Percentiles rank a stretch among this genome's conserved stretches.
These are phyloP conservation scores for Tricholauxania praeusta DNA, from an alignment of 2,888 invertebrate genomes.

Conservation along the genomic window DNA sequence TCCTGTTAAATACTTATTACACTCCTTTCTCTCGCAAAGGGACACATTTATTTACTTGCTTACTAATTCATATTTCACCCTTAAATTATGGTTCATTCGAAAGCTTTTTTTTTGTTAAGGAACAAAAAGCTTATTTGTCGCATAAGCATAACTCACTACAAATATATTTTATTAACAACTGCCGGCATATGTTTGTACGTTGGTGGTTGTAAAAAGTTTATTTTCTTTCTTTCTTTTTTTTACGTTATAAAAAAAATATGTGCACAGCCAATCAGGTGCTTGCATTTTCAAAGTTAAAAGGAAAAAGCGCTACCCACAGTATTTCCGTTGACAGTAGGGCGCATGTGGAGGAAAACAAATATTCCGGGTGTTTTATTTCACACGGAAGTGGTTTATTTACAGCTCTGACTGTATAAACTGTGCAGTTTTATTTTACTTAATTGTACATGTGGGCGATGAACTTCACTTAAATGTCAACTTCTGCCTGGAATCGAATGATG, in stretches of 20 bases:
- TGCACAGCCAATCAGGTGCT: conserved; percentile 22
- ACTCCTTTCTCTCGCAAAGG: too few relatives aligned
- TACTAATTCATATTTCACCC: too few relatives aligned
- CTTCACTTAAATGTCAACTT: too few relatives aligned
- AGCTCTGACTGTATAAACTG: too few relatives aligned
- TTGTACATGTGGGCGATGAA: too few relatives aligned
- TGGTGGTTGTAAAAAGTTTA: neutral
- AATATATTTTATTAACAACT: conserved; percentile 35
- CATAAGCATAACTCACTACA: conserved; percentile 8
- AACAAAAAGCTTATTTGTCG: neutral
- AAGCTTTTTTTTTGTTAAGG: conserved; percentile 33
- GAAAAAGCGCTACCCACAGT: neutral
- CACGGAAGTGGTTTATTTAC: too few relatives aligned
- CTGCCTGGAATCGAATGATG: too few relatives aligned
- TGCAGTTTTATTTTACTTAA: too few relatives aligned
- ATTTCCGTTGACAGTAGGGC: conserved; percentile 18
- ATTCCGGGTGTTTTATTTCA: conserved; percentile 1
- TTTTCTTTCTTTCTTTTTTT: neutral
- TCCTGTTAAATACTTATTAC: too few relatives aligned
- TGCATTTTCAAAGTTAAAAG: conserved; percentile 10
- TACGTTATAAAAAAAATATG: neutral
- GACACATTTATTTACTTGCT: too few relatives aligned
- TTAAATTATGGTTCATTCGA: neutral
- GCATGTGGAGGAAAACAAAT: conserved; percentile 15
- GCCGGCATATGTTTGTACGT: conserved; percentile 24